Conservation (phyloP, 2,888 invertebrate genomes). For the Lamellibrachia satsuma region DNA sequence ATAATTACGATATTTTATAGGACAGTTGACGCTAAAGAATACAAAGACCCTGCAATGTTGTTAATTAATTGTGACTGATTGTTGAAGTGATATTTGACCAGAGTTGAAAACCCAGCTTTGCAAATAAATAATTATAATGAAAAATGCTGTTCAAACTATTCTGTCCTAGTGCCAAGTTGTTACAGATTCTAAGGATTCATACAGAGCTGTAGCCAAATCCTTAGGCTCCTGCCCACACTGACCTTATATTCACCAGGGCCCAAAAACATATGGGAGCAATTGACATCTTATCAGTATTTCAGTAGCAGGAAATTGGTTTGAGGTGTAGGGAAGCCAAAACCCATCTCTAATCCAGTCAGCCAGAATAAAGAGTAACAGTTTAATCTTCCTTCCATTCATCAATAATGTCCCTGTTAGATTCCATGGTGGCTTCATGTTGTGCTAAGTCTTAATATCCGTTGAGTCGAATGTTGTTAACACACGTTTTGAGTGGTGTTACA, state of each 20-base stretch:
- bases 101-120: no score
- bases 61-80: not conserved
- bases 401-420: not conserved
- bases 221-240: not conserved
- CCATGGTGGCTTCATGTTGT: not conserved
- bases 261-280: not conserved
- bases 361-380: not conserved
- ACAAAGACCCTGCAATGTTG: no score
- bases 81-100: not conserved
- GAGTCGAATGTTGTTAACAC: no score
- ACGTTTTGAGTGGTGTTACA: no score
- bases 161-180: not conserved
- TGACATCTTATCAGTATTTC: not conserved
- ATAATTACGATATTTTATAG: not conserved
- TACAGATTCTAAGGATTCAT: not conserved
- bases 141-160: not conserved
- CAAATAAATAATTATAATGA: not conserved
- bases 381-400: not conserved
- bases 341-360: not conserved
- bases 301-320: not conserved
- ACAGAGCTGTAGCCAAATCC: not conserved
- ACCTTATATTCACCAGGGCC: not conserved
- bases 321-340: not conserved
- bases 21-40: no score
- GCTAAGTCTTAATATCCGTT: not conserved